Conservation (phyloP, 2,797 vertebrate species). For the Vipera ursinii region DNA sequence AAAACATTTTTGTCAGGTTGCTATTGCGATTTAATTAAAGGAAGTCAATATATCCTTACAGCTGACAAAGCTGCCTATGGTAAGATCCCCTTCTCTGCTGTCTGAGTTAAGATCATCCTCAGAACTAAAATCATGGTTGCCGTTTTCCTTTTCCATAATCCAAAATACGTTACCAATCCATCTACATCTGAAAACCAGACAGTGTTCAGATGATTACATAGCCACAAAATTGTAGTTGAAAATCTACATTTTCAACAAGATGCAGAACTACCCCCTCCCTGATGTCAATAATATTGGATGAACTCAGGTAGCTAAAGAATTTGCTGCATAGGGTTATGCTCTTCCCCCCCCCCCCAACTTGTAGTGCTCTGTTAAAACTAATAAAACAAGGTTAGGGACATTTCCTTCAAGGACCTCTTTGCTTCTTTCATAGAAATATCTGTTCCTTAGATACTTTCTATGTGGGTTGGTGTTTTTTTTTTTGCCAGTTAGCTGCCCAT, state of each 20-base stretch:
- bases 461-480: not conserved
- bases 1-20: not conserved
- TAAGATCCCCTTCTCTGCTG: not conserved
- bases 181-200: not conserved
- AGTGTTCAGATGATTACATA: not conserved
- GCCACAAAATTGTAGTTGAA: not conserved
- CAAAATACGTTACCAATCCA: not conserved
- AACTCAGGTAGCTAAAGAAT: not conserved
- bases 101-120: not conserved
- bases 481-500: not conserved
- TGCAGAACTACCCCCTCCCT: not conserved
- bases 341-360: not conserved
- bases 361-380: not conserved
- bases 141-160: not conserved
- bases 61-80: not conserved
- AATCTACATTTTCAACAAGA: not conserved
- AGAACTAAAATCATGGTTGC: not conserved
- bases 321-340: not conserved
- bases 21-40: not conserved
- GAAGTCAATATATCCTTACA: not conserved
- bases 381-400: not conserved
- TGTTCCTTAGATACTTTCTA: not conserved
- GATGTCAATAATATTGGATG: not conserved
- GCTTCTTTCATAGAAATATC: not conserved
- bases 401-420: not conserved